phyloP scores from a whole-genome alignment of 1,140 invertebrate species.

The Eueides isabella region DNA sequence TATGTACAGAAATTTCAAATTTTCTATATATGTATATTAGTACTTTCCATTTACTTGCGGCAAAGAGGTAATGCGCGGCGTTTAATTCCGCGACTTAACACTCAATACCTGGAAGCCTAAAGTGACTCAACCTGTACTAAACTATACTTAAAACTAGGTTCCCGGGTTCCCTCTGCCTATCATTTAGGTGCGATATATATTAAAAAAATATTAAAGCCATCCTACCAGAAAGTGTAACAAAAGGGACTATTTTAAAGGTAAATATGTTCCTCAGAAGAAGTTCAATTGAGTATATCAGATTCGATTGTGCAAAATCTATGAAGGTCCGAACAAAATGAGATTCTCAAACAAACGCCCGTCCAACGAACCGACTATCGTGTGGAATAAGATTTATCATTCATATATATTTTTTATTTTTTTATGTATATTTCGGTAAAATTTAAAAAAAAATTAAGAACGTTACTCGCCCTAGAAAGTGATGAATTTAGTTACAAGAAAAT shows the following conservation, averaged over 20 bases:
- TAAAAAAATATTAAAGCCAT: not conserved
- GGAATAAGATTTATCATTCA: constrained; percentile 32
- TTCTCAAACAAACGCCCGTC: constrained; percentile 52
- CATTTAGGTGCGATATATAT: too few relatives aligned
- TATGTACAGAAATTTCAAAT: not conserved
- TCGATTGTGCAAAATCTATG: constrained; percentile 27
- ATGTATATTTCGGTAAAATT: not conserved
- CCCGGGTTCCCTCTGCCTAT: too few relatives aligned
- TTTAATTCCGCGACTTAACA: too few relatives aligned
- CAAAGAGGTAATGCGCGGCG: too few relatives aligned
- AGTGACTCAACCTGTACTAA: too few relatives aligned
- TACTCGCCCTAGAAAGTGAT: too few relatives aligned
- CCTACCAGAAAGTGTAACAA: not conserved
- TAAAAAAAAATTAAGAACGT: too few relatives aligned
- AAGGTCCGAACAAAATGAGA: constrained; percentile 42
- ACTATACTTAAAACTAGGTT: too few relatives aligned
- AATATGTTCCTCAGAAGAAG: constrained; percentile 9
- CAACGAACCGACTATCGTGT: constrained; percentile 48
- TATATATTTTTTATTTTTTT: not conserved
- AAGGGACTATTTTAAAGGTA: constrained; percentile 20
- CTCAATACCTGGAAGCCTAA: too few relatives aligned
- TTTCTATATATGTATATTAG: constrained; percentile 13
- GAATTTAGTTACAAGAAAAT: too few relatives aligned
- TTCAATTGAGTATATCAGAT: constrained; percentile 42
- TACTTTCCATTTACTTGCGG: too few relatives aligned